Conservation (phyloP, 1,140 invertebrate genomes). For the Drosophila leontia region DNA sequence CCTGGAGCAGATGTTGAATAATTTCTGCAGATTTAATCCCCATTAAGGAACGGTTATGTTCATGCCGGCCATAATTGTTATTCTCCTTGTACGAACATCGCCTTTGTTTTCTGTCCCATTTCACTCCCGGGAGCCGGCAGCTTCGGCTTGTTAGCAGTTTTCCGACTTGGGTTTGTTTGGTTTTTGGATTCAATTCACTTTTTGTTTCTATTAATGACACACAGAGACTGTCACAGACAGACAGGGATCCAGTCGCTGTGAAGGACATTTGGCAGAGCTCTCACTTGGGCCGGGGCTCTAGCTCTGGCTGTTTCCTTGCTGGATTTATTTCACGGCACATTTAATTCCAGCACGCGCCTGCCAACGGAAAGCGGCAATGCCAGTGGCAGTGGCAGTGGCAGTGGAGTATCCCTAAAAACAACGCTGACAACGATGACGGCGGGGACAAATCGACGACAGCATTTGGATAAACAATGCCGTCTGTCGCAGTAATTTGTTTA, state of each 20-base stretch:
- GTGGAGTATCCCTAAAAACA: constrained; percentile 41
- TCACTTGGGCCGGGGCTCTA: constrained; percentile 29
- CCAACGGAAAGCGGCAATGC: constrained; percentile 19
- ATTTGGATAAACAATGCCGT: constrained; percentile 48
- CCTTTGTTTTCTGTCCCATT: constrained; percentile 49
- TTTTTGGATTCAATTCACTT: constrained; percentile 63
- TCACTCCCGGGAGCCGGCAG: constrained; percentile 18
- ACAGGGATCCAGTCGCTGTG: constrained; percentile 27
- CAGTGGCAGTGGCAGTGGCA: not conserved
- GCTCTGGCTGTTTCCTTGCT: constrained; percentile 26
- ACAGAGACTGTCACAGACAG: constrained; percentile 29
- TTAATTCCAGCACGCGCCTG: constrained; percentile 75
- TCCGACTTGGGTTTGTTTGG: constrained; percentile 33
- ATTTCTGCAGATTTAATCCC: constrained; percentile 49
- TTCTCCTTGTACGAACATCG: constrained; percentile 53
- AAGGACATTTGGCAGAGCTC: constrained; percentile 54
- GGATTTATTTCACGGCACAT: constrained; percentile 82
- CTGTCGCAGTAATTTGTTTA: constrained; percentile 73
- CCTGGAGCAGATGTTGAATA: constrained; percentile 37
- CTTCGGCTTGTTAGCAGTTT: constrained; percentile 32
- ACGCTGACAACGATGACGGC: constrained; percentile 40
- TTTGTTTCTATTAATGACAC: constrained; percentile 62
- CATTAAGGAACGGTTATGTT: constrained; percentile 53
- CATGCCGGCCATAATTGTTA: constrained; percentile 52
- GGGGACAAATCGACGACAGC: constrained; percentile 73